Percentiles rank a stretch among this genome's conserved stretches.
These are phyloP conservation scores for Condylostylus longicornis DNA, from an alignment of 1,140 invertebrate species.

Conservation along the genomic window DNA sequence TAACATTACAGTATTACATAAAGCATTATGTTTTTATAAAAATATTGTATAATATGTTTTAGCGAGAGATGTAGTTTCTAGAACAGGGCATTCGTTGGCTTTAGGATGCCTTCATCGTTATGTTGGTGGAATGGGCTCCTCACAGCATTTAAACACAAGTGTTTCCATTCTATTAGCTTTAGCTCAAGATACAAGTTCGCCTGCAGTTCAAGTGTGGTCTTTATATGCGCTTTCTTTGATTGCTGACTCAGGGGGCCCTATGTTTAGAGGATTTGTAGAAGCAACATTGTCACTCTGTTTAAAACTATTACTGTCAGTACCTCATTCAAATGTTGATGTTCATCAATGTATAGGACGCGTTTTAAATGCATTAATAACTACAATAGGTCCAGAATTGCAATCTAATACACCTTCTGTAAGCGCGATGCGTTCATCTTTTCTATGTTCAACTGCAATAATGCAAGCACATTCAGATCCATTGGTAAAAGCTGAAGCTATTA, in stretches of 20 bases:
- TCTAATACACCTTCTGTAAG: constrained; percentile 54
- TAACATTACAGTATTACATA: no score
- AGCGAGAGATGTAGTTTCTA: constrained; percentile 69
- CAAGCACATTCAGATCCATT: constrained; percentile 77
- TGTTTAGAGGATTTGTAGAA: constrained; percentile 95
- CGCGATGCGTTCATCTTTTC: constrained; percentile 60
- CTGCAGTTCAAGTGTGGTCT: constrained; percentile 71
- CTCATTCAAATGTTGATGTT: constrained; percentile 80
- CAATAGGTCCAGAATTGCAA: constrained; percentile 92
- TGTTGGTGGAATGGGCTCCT: constrained; percentile 78
- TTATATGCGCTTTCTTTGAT: constrained; percentile 88
- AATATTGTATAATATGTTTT: no score
- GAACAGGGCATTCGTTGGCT: constrained; percentile 85
- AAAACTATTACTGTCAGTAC: constrained; percentile 76
- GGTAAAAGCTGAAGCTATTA: constrained; percentile 89
- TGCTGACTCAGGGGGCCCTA: constrained; percentile 93
- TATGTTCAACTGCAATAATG: constrained; percentile 84
- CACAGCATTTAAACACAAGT: constrained; percentile 82
- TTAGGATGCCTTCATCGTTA: constrained; percentile 84
- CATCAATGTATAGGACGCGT: constrained; percentile 91
- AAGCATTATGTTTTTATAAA: no score
- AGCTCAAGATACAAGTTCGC: constrained; percentile 65
- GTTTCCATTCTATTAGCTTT: constrained; percentile 87
- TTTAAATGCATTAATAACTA: constrained; percentile 86
- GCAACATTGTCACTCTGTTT: constrained; percentile 77